Conservation (phyloP, 2,797 vertebrate genomes). For the Poeciliopsis infans region DNA sequence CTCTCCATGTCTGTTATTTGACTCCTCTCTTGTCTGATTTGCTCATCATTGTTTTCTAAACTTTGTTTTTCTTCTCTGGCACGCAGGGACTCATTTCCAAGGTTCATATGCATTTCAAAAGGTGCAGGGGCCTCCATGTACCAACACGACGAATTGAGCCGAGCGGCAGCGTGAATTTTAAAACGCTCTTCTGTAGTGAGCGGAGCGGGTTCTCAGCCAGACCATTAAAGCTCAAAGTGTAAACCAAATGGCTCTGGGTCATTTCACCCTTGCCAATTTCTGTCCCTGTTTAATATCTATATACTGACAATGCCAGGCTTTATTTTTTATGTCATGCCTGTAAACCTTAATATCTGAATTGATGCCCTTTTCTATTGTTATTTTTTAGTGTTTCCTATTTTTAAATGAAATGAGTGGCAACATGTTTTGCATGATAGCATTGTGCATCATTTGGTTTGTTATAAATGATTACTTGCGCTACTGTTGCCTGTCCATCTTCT, state of each 20-base stretch:
- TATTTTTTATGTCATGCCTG: neutral
- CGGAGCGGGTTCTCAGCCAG: constrained; percentile 15
- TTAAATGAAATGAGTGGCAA: neutral
- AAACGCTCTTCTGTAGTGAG: constrained; percentile 47
- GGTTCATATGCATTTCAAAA: constrained; percentile 78
- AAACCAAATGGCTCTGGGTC: constrained; percentile 12
- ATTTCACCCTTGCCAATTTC: neutral
- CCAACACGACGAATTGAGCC: constrained; percentile 57
- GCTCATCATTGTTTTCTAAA: constrained; percentile 40
- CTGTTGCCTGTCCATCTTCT: neutral
- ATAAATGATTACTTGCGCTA: neutral
- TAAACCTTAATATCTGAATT: neutral
- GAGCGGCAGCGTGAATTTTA: constrained; percentile 66
- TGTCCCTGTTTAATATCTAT: neutral
- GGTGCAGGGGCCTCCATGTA: constrained; percentile 65
- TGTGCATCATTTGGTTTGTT: neutral
- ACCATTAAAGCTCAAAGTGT: constrained; percentile 29
- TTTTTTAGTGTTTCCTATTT: neutral
- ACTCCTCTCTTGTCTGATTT: constrained; percentile 37
- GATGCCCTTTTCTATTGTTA: neutral
- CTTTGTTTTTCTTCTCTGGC: constrained; percentile 58
- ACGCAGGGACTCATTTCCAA: constrained; percentile 69
- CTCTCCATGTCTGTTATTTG: constrained; percentile 20
- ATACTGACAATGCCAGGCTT: neutral
- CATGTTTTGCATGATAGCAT: neutral